Evolutionary conservation across 1,140 invertebrate genomes (phyloP).

Genomic region (Notospermus geniculatus): DNA sequence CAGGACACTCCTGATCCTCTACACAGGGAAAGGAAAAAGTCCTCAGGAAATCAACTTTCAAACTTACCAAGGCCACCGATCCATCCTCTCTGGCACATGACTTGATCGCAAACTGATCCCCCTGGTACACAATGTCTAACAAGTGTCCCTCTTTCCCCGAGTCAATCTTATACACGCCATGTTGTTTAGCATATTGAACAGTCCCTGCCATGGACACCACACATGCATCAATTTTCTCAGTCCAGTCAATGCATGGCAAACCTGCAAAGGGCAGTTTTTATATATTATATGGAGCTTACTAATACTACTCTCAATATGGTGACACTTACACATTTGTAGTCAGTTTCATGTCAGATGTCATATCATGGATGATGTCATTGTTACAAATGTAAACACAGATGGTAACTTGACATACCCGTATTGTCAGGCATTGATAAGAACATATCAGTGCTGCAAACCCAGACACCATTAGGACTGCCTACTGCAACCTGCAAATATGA

Average conservation of each 20-base stretch:
- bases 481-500: conserved; percentile 40
- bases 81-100: conserved; percentile 35
- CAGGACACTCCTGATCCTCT: no score
- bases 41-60: no score
- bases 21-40: no score
- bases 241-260: background rate
- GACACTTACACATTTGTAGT: background rate
- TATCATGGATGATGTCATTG: background rate
- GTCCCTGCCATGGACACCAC: conserved; percentile 47
- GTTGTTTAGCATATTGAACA: conserved; percentile 47
- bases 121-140: conserved; percentile 46
- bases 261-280: background rate
- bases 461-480: conserved; percentile 53
- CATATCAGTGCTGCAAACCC: conserved; percentile 59
- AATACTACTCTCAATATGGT: no score
- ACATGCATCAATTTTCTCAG: conserved; percentile 35
- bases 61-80: conserved; percentile 42
- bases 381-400: no score
- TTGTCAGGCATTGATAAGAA: conserved; percentile 41
- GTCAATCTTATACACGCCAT: conserved; percentile 54
- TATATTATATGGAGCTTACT: no score
- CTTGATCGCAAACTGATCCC: conserved; percentile 14
- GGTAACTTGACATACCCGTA: conserved; percentile 35
- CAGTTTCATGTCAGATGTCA: background rate
- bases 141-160: conserved; percentile 31